phyloP scores from a whole-genome alignment of 2,797 vertebrate species.

The Ispidina picta region DNA sequence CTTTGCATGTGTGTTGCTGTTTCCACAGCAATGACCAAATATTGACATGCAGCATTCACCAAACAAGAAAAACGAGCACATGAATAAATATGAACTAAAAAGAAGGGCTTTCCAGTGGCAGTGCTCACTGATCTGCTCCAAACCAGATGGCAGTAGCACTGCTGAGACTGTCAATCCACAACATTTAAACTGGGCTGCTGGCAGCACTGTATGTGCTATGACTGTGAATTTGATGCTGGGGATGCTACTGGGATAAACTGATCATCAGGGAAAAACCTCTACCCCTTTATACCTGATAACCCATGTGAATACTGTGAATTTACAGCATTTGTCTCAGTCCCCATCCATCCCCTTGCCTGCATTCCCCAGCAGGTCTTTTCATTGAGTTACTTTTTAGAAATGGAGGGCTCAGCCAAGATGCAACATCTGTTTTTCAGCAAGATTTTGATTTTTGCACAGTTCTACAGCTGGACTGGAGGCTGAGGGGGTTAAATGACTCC shows the following conservation, averaged over 20 bases:
- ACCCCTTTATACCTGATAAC: not conserved
- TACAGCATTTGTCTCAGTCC: not conserved
- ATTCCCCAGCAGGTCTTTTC: conserved; percentile 37
- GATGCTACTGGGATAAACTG: not conserved
- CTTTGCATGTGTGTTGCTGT: not conserved
- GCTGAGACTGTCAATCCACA: not conserved
- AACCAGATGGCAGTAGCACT: not conserved
- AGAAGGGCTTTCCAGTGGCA: not conserved
- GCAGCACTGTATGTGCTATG: not conserved
- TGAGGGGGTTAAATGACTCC: conserved; percentile 68
- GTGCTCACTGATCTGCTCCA: not conserved
- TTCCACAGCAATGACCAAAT: conserved; percentile 57
- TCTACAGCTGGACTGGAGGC: conserved; percentile 65
- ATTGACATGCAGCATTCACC: conserved; percentile 32
- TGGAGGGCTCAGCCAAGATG: conserved; percentile 58
- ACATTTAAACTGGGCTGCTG: not conserved
- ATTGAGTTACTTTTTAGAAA: not conserved
- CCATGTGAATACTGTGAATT: not conserved
- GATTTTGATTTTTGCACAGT: conserved; percentile 58
- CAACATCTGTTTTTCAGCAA: conserved; percentile 70
- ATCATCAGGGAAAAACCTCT: not conserved
- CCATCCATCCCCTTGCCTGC: not conserved
- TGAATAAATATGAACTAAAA: conserved; percentile 28
- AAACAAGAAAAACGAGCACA: conserved; percentile 39
- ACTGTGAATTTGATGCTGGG: not conserved